Base-by-base conservation (phyloP, 2,888 invertebrate species). In the Rhagonycha lutea region DNA sequence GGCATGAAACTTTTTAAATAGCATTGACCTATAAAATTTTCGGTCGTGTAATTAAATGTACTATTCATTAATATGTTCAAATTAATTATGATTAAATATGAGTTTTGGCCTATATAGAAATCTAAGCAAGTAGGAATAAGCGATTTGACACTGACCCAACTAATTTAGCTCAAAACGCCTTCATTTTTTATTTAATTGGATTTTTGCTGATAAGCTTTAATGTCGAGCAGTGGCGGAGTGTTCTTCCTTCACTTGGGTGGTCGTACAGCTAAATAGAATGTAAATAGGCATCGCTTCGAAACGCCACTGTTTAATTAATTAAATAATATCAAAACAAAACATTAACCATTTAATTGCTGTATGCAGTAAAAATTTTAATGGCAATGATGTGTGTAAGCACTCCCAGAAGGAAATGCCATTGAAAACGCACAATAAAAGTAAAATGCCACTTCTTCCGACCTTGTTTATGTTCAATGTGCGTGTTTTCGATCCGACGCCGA, bases 321-420 rank as follows among this genome's bases (percentile, higher is more conserved):
- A 47, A 47, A 47, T n/a, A 47, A 47, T 47, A 47, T 47, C 47
- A 47, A 47, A 47, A 47, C 47, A 47, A 47, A 47, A n/a, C 47
- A 47, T n/a, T 7, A 47, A 47, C 47, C 7, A n/a, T 8, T n/a
- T 47, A n/a, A 47, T 47, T n/a, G n/a, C 47, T 9, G 62, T 62
- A 11, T 65, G 63, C 24, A 65, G 24, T 65, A 24, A 12, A 65
- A 65, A 65, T 65, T 47, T 62, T 23, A 62, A 24, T 12, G 23
- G 11, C 18, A 10, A 9, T 26, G 18, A 65, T 65, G 63, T 26
- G 12, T 65, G 63, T 24, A 14, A 65, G 63, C 63, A 65, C 70
- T 61, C 63, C 67, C 67, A 72, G 24, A 68, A 65, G 72, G 72
- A 72, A 72, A 72, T 72, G 72, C 32, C 68, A 72, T 72, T 72